Conservation (phyloP, 30 jellyfish, hydroid and myxozoan genomes). For the Aurelia coerulea region DNA sequence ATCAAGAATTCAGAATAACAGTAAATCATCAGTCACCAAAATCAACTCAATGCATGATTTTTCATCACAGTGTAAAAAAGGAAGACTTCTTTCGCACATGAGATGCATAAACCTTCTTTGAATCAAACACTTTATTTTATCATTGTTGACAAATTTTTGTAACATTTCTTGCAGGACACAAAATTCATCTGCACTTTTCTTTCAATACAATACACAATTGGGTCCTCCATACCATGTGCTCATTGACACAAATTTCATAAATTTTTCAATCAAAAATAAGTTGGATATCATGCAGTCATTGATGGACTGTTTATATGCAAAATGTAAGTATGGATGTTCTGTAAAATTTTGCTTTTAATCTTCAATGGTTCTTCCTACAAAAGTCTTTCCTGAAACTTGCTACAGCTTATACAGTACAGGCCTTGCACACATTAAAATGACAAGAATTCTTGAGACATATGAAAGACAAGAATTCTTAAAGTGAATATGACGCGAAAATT, state of each 20-base stretch:
- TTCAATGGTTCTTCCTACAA: background rate
- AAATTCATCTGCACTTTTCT: conserved; percentile 93
- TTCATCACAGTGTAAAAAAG: too few species aligned
- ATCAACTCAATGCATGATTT: too few species aligned
- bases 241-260: conserved; percentile 98
- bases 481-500: too few species aligned
- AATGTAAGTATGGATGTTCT: conserved; percentile 66
- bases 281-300: conserved; percentile 93
- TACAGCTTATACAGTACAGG: too few species aligned
- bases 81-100: too few species aligned
- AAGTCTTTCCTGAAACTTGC: too few species aligned
- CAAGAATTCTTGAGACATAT: too few species aligned
- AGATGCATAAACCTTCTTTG: too few species aligned
- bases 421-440: too few species aligned
- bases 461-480: too few species aligned
- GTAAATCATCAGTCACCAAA: too few species aligned
- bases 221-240: conserved; percentile 99
- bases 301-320: conserved; percentile 99
- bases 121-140: background rate
- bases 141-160: background rate
- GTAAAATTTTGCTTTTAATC: background rate
- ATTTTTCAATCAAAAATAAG: conserved; percentile 96
- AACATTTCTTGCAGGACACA: conserved; percentile 73
- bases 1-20: too few species aligned
- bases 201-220: conserved; percentile 98